Conservation (phyloP, 2,797 vertebrate genomes). For the Gobio occitaniae region DNA sequence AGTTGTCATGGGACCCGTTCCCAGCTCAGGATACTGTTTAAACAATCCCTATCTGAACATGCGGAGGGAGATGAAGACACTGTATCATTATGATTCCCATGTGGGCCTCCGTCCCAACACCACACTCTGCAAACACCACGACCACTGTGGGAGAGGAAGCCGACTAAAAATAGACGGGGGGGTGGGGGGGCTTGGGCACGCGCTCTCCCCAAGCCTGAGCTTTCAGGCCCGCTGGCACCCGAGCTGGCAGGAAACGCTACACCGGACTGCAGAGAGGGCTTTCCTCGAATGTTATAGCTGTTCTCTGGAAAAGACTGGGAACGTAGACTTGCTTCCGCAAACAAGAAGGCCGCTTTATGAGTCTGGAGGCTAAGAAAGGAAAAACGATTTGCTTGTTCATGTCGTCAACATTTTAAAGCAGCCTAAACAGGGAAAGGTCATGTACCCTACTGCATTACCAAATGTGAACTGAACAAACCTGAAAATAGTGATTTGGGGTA, state of each 20-base stretch:
- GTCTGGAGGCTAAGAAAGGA: background rate
- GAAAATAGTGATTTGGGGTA: background rate
- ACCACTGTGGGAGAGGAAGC: constrained; percentile 61
- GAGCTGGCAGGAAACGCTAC: constrained; percentile 56
- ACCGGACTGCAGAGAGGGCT: constrained; percentile 42
- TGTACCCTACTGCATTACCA: background rate
- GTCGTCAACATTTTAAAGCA: constrained; percentile 12
- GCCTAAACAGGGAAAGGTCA: background rate
- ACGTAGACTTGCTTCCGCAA: constrained; percentile 63
- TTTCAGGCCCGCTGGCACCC: constrained; percentile 59
- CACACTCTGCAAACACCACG: constrained; percentile 68
- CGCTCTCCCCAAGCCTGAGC: constrained; percentile 23
- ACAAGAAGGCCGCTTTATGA: constrained; percentile 57
- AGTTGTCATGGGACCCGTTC: constrained; percentile 84
- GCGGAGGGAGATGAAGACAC: constrained; percentile 73
- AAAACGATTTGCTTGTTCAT: constrained; percentile 22
- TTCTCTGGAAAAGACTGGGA: constrained; percentile 67
- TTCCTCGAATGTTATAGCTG: constrained; percentile 48
- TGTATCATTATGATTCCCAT: constrained; percentile 78
- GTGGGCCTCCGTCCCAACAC: constrained; percentile 77
- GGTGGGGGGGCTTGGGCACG: constrained; percentile 10
- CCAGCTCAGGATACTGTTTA: constrained; percentile 80
- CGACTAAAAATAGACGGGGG: constrained; percentile 72
- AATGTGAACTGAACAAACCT: background rate
- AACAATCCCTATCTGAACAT: constrained; percentile 81